A percentile compares a stretch with the other conserved stretches of the same genome.
These are phyloP conservation scores for Ciconia maguari DNA, from an alignment of 2,113 vertebrate species.

Conservation along the genomic window DNA sequence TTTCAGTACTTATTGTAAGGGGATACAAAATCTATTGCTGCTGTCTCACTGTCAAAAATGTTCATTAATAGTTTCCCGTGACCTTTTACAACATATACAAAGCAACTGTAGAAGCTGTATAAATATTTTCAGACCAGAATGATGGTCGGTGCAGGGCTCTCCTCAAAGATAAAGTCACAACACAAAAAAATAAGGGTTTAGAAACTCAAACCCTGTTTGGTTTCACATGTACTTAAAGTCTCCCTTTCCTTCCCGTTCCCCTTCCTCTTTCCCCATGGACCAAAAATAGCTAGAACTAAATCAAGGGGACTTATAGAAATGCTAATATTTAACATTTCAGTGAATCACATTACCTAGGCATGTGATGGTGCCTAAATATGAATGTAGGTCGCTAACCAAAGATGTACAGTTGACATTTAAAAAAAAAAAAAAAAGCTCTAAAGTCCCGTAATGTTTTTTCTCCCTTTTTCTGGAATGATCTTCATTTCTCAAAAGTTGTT, in stretches of 20 bases:
- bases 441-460: not conserved
- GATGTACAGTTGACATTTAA: not conserved
- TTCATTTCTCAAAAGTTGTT: not conserved
- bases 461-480: not conserved
- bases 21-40: not conserved
- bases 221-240: not conserved
- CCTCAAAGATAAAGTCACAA: not conserved
- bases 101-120: not conserved
- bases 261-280: fast-evolving
- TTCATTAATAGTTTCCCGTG: not conserved
- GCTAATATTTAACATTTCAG: not conserved
- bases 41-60: not conserved
- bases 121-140: not conserved
- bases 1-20: not conserved
- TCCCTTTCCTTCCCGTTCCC: not conserved
- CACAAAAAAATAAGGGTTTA: not conserved
- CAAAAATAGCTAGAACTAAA: not conserved
- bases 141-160: not conserved
- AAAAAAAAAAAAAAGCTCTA: not conserved
- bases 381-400: not conserved
- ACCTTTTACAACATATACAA: not conserved
- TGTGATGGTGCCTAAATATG: not conserved
- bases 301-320: not conserved
- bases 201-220: not conserved
- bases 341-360: not conserved